Evolutionary conservation across 2,888 invertebrate species (phyloP).

Genomic region (Morinoia aosen): DNA sequence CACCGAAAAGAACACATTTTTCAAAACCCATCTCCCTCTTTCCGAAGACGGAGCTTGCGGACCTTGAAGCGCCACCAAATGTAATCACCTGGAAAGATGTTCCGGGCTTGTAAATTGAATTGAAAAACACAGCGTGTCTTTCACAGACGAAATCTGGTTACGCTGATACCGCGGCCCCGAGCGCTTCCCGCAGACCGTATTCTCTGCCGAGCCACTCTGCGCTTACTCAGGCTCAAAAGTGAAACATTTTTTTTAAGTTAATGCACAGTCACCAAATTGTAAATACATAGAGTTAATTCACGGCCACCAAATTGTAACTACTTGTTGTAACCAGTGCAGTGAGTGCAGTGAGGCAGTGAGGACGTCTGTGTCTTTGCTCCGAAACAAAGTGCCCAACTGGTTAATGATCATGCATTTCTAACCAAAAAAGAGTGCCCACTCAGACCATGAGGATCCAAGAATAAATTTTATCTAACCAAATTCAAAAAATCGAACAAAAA

Average conservation of each 20-base stretch:
- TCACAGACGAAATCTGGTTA: constrained; percentile 26
- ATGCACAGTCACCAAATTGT: neutral
- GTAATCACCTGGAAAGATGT: constrained; percentile 29
- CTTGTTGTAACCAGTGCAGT: too few relatives aligned
- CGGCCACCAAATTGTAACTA: too few relatives aligned
- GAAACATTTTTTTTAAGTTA: neutral
- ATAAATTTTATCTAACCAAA: too few relatives aligned
- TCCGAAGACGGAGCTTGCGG: neutral
- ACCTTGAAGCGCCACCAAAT: constrained; percentile 22
- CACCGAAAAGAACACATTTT: neutral
- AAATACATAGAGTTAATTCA: neutral
- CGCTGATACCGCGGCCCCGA: neutral
- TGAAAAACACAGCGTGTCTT: constrained; percentile 24
- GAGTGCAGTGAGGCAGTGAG: too few relatives aligned
- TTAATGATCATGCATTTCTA: too few relatives aligned
- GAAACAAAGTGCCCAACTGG: too few relatives aligned
- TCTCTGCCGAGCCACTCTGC: neutral
- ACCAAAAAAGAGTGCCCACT: too few relatives aligned
- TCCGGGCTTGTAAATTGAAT: neutral
- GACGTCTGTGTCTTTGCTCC: too few relatives aligned
- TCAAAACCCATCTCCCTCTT: neutral
- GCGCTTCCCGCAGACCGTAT: neutral
- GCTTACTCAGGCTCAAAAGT: neutral
- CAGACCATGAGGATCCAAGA: too few relatives aligned
- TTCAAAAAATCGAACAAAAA: too few relatives aligned